phyloP scores from a whole-genome alignment of 2,888 invertebrate species.

The Ochropacha duplaris region DNA sequence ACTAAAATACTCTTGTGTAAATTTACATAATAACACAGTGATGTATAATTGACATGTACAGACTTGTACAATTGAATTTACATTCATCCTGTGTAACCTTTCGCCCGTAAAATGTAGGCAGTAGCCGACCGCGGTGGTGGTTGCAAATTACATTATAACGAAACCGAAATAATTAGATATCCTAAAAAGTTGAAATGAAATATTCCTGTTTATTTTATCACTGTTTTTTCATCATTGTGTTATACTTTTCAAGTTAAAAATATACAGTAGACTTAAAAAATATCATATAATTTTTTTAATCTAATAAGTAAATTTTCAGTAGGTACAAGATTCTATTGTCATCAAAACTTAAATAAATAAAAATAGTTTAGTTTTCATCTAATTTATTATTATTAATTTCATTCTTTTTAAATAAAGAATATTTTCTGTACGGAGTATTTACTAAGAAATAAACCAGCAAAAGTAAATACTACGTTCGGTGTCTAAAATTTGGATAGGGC shows the following conservation, averaged over 20 bases:
- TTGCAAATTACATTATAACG: background rate
- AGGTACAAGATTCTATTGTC: too few species aligned
- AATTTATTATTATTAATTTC: too few species aligned
- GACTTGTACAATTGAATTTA: background rate
- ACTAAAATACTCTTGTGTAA: background rate
- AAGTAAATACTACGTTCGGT: background rate
- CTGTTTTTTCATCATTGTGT: too few species aligned
- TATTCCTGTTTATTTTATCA: background rate
- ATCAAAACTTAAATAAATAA: too few species aligned
- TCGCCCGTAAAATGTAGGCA: background rate
- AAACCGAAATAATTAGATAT: background rate
- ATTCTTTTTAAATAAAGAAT: too few species aligned
- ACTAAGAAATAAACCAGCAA: background rate
- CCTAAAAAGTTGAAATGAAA: background rate
- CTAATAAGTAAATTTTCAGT: too few species aligned
- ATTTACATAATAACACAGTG: background rate
- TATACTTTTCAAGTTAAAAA: too few species aligned
- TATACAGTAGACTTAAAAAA: too few species aligned
- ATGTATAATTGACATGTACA: background rate
- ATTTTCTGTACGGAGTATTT: too few species aligned
- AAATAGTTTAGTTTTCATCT: too few species aligned
- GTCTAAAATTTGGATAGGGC: constrained; percentile 43
- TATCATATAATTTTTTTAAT: too few species aligned
- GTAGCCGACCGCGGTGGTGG: background rate
- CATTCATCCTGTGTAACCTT: too few species aligned